These are phyloP conservation scores for Macropis europaea DNA, from an alignment of 2,888 invertebrate genomes.

Conservation along the genomic window DNA sequence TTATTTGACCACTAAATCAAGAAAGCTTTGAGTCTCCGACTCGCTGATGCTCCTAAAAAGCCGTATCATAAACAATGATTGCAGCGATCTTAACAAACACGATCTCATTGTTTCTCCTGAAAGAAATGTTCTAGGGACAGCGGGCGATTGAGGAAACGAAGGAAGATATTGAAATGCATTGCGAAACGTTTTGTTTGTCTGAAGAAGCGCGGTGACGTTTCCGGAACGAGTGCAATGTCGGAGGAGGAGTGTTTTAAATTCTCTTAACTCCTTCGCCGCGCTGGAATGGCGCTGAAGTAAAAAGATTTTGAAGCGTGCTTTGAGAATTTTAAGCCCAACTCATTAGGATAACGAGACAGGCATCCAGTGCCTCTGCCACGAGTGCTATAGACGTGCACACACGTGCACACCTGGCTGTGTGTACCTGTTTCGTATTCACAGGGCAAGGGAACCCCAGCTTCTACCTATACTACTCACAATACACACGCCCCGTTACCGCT, in stretches of 20 bases:
- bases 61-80: too few relatives aligned
- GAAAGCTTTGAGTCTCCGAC: too few relatives aligned
- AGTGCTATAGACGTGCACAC: slow-evolving; percentile 18
- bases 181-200: slow-evolving; percentile 11
- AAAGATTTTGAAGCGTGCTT: slow-evolving; percentile 53
- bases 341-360: slow-evolving; percentile 60
- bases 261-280: slow-evolving; percentile 29
- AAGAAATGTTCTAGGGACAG: too few relatives aligned
- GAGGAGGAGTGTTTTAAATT: slow-evolving; percentile 40
- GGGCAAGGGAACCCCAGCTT: slow-evolving; percentile 1
- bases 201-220: slow-evolving; percentile 16
- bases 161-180: neutral
- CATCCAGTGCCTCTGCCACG: slow-evolving; percentile 42
- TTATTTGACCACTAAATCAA: too few relatives aligned
- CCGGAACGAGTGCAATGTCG: slow-evolving; percentile 25
- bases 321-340: slow-evolving; percentile 55
- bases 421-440: slow-evolving; percentile 43
- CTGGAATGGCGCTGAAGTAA: slow-evolving; percentile 30
- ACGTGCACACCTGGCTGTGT: slow-evolving; percentile 4
- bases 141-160: neutral
- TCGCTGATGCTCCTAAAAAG: too few relatives aligned
- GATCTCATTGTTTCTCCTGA: neutral
- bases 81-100: neutral
- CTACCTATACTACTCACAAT: neutral
- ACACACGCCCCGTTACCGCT: slow-evolving; percentile 17